Percentiles rank a stretch among this genome's conserved stretches.
Evolutionary conservation across 2,888 invertebrate genomes (phyloP).

Genomic region (Morpho deidamia): DNA sequence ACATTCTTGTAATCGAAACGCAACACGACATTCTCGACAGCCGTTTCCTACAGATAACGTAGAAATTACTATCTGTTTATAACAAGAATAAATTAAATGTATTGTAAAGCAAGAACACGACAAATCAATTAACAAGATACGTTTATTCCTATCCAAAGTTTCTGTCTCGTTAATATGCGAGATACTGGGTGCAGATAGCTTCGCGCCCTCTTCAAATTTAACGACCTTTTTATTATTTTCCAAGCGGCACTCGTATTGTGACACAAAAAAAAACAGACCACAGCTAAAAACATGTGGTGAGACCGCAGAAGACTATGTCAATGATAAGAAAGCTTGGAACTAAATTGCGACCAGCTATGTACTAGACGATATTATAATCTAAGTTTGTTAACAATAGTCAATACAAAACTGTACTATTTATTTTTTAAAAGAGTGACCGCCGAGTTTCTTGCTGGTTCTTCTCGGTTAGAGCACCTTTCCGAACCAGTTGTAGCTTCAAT

Average conservation of each 20-base stretch:
- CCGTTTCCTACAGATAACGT: constrained; percentile 5
- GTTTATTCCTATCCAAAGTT: constrained; percentile 18
- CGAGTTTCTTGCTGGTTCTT: too few species aligned
- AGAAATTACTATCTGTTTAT: background rate
- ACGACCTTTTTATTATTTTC: constrained; percentile 33
- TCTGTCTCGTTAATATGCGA: constrained; percentile 28
- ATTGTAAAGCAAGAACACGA: constrained; percentile 20
- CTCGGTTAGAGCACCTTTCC: too few species aligned
- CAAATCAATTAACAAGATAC: constrained; percentile 32
- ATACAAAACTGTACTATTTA: too few species aligned
- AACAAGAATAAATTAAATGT: background rate
- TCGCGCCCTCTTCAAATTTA: constrained; percentile 30
- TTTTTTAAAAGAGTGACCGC: too few species aligned
- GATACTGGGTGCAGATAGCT: constrained; percentile 23
- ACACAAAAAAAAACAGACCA: constrained; percentile 29
- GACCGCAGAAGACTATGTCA: too few species aligned
- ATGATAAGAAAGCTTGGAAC: too few species aligned
- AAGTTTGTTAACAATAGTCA: too few species aligned
- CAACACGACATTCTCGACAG: constrained; percentile 5
- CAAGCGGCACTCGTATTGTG: constrained; percentile 33
- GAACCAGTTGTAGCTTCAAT: too few species aligned
- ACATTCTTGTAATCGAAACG: background rate
- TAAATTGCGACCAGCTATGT: too few species aligned
- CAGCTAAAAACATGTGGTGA: constrained; percentile 30
- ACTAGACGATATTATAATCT: too few species aligned